Percentiles rank a stretch among this genome's conserved stretches.
These are phyloP conservation scores for Machaerirhynchus nigripectus DNA, from an alignment of 2,113 vertebrate genomes.

Conservation along the genomic window DNA sequence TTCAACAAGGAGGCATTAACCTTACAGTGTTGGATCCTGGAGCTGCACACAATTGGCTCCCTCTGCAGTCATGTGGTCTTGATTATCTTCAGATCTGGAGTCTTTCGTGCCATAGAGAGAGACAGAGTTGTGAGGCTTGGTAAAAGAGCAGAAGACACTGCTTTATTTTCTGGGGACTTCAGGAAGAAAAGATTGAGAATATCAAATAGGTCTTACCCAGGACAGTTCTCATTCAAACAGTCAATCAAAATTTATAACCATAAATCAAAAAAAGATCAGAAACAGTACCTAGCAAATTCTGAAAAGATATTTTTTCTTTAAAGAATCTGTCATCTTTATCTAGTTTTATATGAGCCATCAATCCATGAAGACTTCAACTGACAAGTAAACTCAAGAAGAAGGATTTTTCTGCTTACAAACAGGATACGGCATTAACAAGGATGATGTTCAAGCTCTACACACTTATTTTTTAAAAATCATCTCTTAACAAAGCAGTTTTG, in stretches of 20 bases:
- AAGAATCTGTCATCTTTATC: neutral
- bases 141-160: neutral
- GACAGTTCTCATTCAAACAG: neutral
- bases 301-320: neutral
- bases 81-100: slow-evolving; percentile 75
- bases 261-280: neutral
- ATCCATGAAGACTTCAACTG: neutral
- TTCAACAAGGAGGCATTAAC: slow-evolving; percentile 81
- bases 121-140: neutral
- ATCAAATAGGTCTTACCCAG: neutral
- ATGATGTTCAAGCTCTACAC: neutral
- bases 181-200: neutral
- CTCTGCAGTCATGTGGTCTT: slow-evolving; percentile 76
- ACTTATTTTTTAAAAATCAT: neutral
- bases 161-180: neutral
- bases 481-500: neutral
- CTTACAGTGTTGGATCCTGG: slow-evolving; percentile 74
- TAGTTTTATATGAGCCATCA: neutral
- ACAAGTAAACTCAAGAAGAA: neutral
- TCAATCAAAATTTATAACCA: neutral
- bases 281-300: neutral
- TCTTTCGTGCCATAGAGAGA: neutral
- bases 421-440: neutral
- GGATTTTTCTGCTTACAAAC: neutral
- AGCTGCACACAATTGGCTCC: slow-evolving; percentile 76